Percentiles rank a stretch among this genome's conserved stretches.
Evolutionary conservation across 2,888 invertebrate genomes (phyloP).

Genomic region (Scaptomyza reducta): DNA sequence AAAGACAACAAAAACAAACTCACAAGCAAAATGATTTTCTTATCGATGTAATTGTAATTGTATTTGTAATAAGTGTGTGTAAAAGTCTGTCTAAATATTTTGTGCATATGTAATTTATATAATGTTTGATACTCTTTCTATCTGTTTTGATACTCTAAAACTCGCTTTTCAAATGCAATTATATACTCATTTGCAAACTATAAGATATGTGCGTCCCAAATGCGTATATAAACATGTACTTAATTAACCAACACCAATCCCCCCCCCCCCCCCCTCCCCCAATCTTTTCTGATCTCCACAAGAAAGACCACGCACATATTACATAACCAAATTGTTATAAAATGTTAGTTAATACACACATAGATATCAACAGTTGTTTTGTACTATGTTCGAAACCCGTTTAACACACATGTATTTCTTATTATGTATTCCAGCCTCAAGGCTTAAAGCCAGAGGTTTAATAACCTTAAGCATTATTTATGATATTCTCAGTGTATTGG

Average conservation of each 20-base stretch:
- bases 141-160: slow-evolving; percentile 71
- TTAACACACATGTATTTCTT: slow-evolving; percentile 28
- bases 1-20: slow-evolving; percentile 40
- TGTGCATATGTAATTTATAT: slow-evolving; percentile 37
- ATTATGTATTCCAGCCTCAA: slow-evolving; percentile 55
- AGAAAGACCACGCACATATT: slow-evolving; percentile 14
- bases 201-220: slow-evolving; percentile 1
- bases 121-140: slow-evolving; percentile 54
- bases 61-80: slow-evolving; percentile 48
- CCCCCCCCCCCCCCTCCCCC: background rate
- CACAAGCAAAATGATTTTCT: slow-evolving; percentile 56
- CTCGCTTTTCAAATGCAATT: slow-evolving; percentile 57
- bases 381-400: slow-evolving; percentile 38
- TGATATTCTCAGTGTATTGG: slow-evolving; percentile 63
- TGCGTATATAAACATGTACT: slow-evolving; percentile 50
- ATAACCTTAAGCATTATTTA: slow-evolving; percentile 72
- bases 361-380: slow-evolving; percentile 16
- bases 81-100: slow-evolving; percentile 53
- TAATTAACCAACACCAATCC: slow-evolving; percentile 34
- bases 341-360: slow-evolving; percentile 25
- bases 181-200: slow-evolving; percentile 40
- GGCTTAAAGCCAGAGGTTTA: slow-evolving; percentile 37
- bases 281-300: slow-evolving; percentile 57
- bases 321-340: slow-evolving; percentile 16
- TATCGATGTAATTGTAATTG: slow-evolving; percentile 36